Evolutionary conservation across 2,113 vertebrate genomes (phyloP).

Genomic region (Laticauda colubrina): DNA sequence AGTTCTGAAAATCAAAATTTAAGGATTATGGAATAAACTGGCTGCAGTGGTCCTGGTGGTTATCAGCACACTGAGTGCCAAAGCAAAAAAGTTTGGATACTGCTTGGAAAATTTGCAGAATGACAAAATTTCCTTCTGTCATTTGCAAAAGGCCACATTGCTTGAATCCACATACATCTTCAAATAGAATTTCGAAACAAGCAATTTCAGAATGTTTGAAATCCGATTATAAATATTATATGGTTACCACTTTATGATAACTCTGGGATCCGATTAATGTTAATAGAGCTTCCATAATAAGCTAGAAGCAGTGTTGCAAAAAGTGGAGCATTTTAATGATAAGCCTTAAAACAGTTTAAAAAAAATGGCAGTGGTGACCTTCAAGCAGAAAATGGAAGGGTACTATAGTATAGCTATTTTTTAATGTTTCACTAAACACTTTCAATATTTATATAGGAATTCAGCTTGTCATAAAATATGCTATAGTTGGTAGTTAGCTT

Average conservation of each 20-base stretch:
- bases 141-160: neutral
- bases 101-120: neutral
- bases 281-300: neutral
- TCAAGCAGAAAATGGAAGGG: neutral
- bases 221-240: neutral
- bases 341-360: neutral
- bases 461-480: neutral
- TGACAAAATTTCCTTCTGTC: neutral
- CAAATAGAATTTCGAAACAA: neutral
- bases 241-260: neutral
- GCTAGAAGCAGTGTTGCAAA: neutral
- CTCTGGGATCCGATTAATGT: neutral
- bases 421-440: neutral
- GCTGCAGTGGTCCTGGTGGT: neutral
- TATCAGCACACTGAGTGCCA: neutral
- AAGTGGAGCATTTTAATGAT: neutral
- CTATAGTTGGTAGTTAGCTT: neutral
- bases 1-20: neutral
- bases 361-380: neutral
- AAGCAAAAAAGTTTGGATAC: neutral
- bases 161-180: neutral
- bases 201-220: neutral
- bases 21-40: neutral
- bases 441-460: neutral
- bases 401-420: neutral